A percentile compares a stretch with the other conserved stretches of the same genome.
Evolutionary conservation across 2,113 vertebrate genomes (phyloP).

Genomic region (Cyprinodon tularosa): DNA sequence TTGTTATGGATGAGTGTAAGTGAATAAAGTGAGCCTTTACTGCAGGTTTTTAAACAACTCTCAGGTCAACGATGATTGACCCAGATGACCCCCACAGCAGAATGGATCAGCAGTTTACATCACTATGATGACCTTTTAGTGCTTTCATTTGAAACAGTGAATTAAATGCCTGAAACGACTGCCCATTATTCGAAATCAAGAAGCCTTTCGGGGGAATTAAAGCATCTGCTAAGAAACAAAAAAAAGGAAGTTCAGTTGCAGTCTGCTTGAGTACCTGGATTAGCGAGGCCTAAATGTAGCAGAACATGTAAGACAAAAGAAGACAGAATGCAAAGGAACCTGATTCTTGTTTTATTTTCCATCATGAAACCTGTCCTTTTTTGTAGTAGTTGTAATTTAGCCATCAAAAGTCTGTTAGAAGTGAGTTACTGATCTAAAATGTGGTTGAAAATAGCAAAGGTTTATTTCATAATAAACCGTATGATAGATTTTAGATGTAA

Average conservation of each 20-base stretch:
- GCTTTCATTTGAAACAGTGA: not conserved
- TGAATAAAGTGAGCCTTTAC: not conserved
- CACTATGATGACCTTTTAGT: not conserved
- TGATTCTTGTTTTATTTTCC: no score
- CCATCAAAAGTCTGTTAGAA: no score
- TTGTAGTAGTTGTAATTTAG: no score
- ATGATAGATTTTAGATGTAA: no score
- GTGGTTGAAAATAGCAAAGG: no score
- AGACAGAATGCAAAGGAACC: no score
- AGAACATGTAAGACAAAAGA: no score
- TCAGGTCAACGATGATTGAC: not conserved
- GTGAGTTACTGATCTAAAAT: no score
- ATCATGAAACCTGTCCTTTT: no score
- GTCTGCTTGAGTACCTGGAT: not conserved
- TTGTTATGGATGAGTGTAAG: not conserved
- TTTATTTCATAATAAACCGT: no score
- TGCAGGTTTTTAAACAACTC: not conserved
- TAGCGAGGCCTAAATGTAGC: no score
- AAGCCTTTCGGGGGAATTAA: not conserved
- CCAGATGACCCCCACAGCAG: not conserved
- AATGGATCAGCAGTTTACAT: not conserved
- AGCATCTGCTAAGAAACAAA: not conserved
- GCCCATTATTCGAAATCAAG: not conserved
- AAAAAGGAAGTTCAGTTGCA: not conserved
- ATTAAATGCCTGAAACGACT: not conserved